Evolutionary conservation across 2,888 invertebrate genomes (phyloP), one percentile per base, ranked within the genome.

Genomic region (Sepiola atlantica): DNA sequence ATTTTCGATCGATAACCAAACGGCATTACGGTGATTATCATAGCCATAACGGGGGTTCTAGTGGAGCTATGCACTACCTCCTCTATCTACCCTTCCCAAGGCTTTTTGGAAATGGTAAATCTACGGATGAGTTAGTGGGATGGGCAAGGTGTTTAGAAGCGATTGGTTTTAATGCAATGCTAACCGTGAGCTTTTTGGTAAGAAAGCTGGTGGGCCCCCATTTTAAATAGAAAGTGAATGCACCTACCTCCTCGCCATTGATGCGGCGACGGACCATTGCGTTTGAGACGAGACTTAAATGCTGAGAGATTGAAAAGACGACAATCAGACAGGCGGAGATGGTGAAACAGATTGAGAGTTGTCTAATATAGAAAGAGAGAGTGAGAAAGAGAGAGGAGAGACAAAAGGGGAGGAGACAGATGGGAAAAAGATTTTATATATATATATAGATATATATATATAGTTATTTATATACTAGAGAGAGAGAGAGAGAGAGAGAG

Each of bases 1-100:
- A n/a, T 77, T 77, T 77, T 77, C 77, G 77, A 18, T 77, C 77
- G 77, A 77, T 77, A 77, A 77, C n/a, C 77, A 77, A 77, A 77
- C 77, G 77, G n/a, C 77, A 77, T n/a, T 77, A 77, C 77, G 77
- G 16, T 32, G 77, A 77, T 77, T 77, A 77, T 77, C 77, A n/a
- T 16, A 12, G n/a, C 8, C 12, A 77, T 32, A 14, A 4, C 16
- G 77, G n/a, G n/a, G 16, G n/a, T 45, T 77, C 77, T n/a, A 77
- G n/a, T 77, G n/a, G 45, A 16, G 16, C n/a, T n/a, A n/a, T n/a
- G n/a, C 77, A 16, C 18, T 1, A n/a, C 16, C 77, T n/a, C n/a
- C 16, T n/a, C n/a, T 0, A 32, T 61, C 28, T 61, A 24, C 61
- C 32, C n/a, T 32, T 32, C 77, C 12, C n/a, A 10, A 10, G 28